Evolutionary conservation across 2,113 vertebrate species (phyloP).

Genomic region (Phalacrocorax brasilianus): DNA sequence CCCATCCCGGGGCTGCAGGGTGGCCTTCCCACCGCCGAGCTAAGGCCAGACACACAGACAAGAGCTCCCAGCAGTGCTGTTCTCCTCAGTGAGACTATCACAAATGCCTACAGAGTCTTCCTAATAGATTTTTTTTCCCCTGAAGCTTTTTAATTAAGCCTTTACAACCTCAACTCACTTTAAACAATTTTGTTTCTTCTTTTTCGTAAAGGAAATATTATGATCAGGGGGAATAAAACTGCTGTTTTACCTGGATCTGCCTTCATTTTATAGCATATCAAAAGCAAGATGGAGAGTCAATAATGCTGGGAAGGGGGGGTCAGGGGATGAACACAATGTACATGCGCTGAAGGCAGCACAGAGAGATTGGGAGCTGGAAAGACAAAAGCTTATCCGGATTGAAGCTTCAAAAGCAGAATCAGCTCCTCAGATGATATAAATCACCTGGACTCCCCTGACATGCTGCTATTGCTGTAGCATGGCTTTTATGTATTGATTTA

Average conservation of each 20-base stretch:
- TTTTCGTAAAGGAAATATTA: neutral
- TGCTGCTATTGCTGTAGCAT: neutral
- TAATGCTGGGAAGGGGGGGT: neutral
- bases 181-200: neutral
- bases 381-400: neutral
- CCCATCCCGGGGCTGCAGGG: neutral
- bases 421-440: neutral
- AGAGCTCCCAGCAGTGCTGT: neutral
- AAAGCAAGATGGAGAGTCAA: neutral
- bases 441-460: neutral
- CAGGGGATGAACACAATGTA: neutral
- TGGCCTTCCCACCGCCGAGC: neutral
- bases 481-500: slow-evolving; percentile 17
- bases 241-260: neutral
- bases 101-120: neutral
- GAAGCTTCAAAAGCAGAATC: neutral
- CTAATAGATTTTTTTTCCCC: neutral
- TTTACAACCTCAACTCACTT: neutral
- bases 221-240: neutral
- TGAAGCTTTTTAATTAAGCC: slow-evolving; percentile 2
- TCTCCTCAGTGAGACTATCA: neutral
- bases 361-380: neutral
- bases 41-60: neutral
- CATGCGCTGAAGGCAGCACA: neutral
- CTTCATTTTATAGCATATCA: slow-evolving; percentile 29